Percentiles rank a stretch among this genome's conserved stretches.
Conservation (phyloP, 1,140 invertebrate genomes). For the Anastatus disparis region DNA sequence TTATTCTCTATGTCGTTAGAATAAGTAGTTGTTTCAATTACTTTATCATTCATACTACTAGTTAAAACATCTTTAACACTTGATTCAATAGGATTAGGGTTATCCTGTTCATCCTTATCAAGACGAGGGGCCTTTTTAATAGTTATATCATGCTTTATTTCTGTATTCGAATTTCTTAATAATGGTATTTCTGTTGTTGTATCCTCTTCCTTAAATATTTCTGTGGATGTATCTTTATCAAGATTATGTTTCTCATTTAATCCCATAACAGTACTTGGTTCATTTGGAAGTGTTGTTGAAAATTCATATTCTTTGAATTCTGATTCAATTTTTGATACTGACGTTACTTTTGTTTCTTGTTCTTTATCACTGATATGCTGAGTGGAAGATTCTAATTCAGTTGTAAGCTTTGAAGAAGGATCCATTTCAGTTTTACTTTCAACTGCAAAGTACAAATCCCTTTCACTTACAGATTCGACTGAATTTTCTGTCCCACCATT, state of each 20-base stretch:
- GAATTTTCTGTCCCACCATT: too few species aligned
- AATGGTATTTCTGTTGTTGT: slow-evolving; percentile 13
- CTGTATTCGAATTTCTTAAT: background rate
- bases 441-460: slow-evolving; percentile 38
- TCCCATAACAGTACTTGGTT: slow-evolving; percentile 42
- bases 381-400: slow-evolving; percentile 38
- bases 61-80: slow-evolving; percentile 55
- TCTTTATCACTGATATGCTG: slow-evolving; percentile 49
- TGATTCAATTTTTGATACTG: slow-evolving; percentile 49
- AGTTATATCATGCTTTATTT: background rate
- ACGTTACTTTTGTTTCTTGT: slow-evolving; percentile 37
- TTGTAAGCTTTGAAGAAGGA: slow-evolving; percentile 37
- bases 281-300: slow-evolving; percentile 37
- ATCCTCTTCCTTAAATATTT: slow-evolving; percentile 47
- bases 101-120: slow-evolving; percentile 62
- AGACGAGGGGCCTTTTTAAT: slow-evolving; percentile 55
- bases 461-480: slow-evolving; percentile 43
- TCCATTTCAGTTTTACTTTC: slow-evolving; percentile 50
- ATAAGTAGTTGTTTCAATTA: background rate
- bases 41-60: slow-evolving; percentile 30
- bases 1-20: background rate
- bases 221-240: slow-evolving; percentile 50
- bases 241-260: slow-evolving; percentile 55
- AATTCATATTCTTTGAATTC: slow-evolving; percentile 26
- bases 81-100: slow-evolving; percentile 60